Evolutionary conservation across 2,797 vertebrate species (phyloP), one percentile per base, ranked within the genome.

Genomic region (Tenualosa ilisha): DNA sequence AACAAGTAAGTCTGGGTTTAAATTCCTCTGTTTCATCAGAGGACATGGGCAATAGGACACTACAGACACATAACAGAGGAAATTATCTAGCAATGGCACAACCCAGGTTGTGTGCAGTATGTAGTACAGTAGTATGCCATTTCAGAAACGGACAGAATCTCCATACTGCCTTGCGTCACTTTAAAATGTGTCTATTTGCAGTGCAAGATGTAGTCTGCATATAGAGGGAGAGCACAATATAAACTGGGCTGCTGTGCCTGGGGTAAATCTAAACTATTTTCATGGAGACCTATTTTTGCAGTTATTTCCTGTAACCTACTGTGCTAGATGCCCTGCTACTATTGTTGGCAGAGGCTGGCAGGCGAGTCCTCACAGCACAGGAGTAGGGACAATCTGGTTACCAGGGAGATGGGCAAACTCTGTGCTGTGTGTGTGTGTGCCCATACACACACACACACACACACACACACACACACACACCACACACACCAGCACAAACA

Each of bases 281-380:
- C 37, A 40, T 12, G 13, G 37, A 46, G 72, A 79, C 72, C 72
- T 79, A 79, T 79, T 79, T 79, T 79, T 43, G 20, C 7, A 6
- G 15, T 79, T 79, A 22, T 79, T 79, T 79, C 72, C 72, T 79
- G 15, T 46, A 46, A 79, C 72, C 72, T 46, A 79, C 37, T 79
- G 40, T 22, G 72, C 72, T 79, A 79, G 72, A 79, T 79, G 72
- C 72, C 17, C 13, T 46, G 72, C 37, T 79, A 22, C 72, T 79
- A 79, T 79, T 79, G 72, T 79, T 79, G 72, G 72, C 17, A 20
- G 40, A 22, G 40, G 37, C 20, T 43, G 37, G 15, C 15, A 7
- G 22, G 37, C 22, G 72, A 79, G 37, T 22, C 37, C 72, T 79
- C 13, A 7, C 13, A 79, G 72, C 15, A 43, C 72, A 43, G 6